A percentile compares a stretch with the other conserved stretches of the same genome.
These are phyloP conservation scores for Heliconius himera DNA, from an alignment of 1,140 invertebrate genomes.

Conservation along the genomic window DNA sequence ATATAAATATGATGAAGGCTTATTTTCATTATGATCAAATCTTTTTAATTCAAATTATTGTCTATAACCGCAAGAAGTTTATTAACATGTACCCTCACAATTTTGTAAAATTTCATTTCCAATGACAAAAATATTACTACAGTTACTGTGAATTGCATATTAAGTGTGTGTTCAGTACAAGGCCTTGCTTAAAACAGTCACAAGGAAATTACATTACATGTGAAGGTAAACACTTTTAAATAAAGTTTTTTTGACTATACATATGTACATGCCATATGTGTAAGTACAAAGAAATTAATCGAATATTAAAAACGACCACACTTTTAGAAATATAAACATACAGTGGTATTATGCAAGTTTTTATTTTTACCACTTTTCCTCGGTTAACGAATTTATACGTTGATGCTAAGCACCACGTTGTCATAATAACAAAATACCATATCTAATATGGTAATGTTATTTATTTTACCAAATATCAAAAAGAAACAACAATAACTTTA, in stretches of 20 bases:
- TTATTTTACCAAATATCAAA: neutral
- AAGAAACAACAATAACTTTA: neutral
- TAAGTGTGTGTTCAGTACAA: neutral
- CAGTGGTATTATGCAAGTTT: conserved; percentile 7
- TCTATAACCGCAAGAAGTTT: neutral
- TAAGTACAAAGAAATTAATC: neutral
- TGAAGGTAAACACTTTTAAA: neutral
- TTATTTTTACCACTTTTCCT: neutral
- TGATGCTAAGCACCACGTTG: neutral
- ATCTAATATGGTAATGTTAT: neutral
- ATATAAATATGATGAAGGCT: neutral
- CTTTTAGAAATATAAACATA: neutral
- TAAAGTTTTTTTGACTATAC: neutral
- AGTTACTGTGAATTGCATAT: neutral
- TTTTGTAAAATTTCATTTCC: neutral
- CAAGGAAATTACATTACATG: neutral
- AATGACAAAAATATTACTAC: neutral
- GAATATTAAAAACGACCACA: neutral
- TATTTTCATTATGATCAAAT: neutral
- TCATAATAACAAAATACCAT: neutral
- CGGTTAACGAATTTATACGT: neutral
- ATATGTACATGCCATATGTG: neutral
- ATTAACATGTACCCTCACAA: neutral
- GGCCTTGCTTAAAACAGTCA: neutral
- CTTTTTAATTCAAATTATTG: neutral